Percentiles rank a stretch among this genome's conserved stretches.
phyloP scores from a whole-genome alignment of 2,797 vertebrate species.

The Sciurus carolinensis region DNA sequence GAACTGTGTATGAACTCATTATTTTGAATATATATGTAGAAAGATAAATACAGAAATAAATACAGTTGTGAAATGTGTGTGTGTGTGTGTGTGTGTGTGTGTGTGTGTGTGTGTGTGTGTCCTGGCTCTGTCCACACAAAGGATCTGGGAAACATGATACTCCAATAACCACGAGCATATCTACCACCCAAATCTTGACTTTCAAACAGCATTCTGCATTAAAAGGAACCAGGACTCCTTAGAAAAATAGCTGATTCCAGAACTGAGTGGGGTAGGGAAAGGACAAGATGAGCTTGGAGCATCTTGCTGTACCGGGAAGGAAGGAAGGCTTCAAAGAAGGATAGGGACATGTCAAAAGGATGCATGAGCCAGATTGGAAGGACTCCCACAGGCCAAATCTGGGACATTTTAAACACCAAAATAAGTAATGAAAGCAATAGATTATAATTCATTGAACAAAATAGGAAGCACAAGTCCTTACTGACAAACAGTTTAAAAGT shows the following conservation, averaged over 20 bases:
- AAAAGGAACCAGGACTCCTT: background rate
- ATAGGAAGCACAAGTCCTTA: background rate
- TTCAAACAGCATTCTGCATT: constrained; percentile 16
- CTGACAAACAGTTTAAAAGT: background rate
- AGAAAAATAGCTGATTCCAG: constrained; percentile 10
- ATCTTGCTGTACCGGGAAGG: background rate
- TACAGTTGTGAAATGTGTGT: background rate
- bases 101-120: background rate
- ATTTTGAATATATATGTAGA: background rate
- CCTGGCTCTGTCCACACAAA: background rate
- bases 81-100: background rate
- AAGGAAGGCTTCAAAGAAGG: constrained; percentile 11
- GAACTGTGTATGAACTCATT: background rate
- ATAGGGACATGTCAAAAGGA: constrained; percentile 16
- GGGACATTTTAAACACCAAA: background rate
- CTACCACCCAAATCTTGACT: constrained; percentile 48
- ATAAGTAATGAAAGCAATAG: background rate
- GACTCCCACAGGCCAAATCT: background rate
- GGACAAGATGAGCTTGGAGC: constrained; percentile 49
- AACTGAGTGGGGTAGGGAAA: background rate
- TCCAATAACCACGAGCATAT: background rate
- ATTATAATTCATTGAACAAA: background rate
- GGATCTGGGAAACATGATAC: background rate
- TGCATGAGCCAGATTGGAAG: background rate
- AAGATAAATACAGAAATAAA: background rate